Base-by-base conservation (phyloP, 2,888 invertebrate genomes). In the Lysandra bellargus region DNA sequence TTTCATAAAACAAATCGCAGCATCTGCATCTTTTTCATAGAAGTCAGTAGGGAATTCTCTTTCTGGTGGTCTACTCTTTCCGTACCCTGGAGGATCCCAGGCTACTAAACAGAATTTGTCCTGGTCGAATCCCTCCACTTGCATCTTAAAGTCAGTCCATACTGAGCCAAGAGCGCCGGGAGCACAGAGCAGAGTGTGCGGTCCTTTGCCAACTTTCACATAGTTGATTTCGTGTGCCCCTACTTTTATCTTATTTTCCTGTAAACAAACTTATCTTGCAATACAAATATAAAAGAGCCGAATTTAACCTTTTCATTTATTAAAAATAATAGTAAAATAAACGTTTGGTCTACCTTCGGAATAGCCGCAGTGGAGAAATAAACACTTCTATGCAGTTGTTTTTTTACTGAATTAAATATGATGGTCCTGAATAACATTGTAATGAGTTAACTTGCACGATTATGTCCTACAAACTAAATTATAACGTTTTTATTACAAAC, bases 81-180 rank as follows among this genome's bases (percentile, higher is more conserved):
- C 98, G 91, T 98, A 98, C 0, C 98, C 98, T 0, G 97, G 97
- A 0, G 98, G 98, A 90, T 98, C 98, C 97, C 97, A 97, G 0
- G 96, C 97, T 9, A 97, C 89, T 44, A 97, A 83, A 1, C 96
- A 96, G 83, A 97, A 96, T 85, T 96, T 95, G 2, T 95, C 90
- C 81, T 88, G 90, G 86, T 96, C 92, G 57, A 98, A 90, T 80
- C 96, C 95, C 84, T 97, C 96, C 9, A 97, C 93, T 90, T 97
- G 97, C 0, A 97, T 97, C 82, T 95, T 96, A 86, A 98, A 98
- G 88, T 98, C 98, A 0, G 97, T 97, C 96, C 97, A 97, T 78
- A 97, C 96, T 0, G 97, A 96, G 1, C 98, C 98, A 53, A 98
- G 87, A 0, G 97, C 97, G 64, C 98, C 98, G 0, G 98, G 98